Evolutionary conservation across 2,888 invertebrate genomes (phyloP), one percentile per base, ranked within the genome.

Genomic region (Euproctis similis): DNA sequence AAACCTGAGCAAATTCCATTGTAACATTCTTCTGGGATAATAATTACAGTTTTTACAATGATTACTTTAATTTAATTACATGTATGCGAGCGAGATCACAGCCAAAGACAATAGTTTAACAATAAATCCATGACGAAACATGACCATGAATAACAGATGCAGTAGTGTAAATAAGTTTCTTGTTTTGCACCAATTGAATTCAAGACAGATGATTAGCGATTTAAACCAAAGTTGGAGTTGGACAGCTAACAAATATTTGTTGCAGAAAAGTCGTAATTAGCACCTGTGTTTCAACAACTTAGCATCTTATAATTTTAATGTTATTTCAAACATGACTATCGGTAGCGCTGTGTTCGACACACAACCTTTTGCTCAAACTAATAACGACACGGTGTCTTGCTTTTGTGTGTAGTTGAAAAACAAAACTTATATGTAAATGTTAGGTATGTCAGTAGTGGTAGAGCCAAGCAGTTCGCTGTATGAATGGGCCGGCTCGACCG

Each of bases 211-310:
- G 24, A 19, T 18, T 29, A 0, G 6, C 25, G 11, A 30, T 13
- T 2, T 8, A 11, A 5, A 6, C 8, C 21, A 31, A 44, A 30
- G 44, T 34, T 14, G 30, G 8, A 28, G 35, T 4, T 32, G 63
- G 20, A 50, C 66, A 50, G 41, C 43, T 36, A 36, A 26, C 12
- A 39, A 16, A 56, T 33, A 36, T 34, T 39, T 36, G 40, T 39
- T 42, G 34, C 45, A 40, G 42, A 49, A 39, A 60, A 68, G 66
- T 65, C 62, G 59, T 74, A 68, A 72, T 75, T 67, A 64, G 66
- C 76, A 74, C 75, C 75, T 74, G 74, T 53, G 66, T 57, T 60
- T 53, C 46, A 48, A 50, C 42, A 69, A 70, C 65, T 71, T 73
- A 54, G 59, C 47, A 50, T 49, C 39, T 51, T 46, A 47, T 53